Conservation (phyloP, 2,888 invertebrate genomes). For the Polyommatus icarus region DNA sequence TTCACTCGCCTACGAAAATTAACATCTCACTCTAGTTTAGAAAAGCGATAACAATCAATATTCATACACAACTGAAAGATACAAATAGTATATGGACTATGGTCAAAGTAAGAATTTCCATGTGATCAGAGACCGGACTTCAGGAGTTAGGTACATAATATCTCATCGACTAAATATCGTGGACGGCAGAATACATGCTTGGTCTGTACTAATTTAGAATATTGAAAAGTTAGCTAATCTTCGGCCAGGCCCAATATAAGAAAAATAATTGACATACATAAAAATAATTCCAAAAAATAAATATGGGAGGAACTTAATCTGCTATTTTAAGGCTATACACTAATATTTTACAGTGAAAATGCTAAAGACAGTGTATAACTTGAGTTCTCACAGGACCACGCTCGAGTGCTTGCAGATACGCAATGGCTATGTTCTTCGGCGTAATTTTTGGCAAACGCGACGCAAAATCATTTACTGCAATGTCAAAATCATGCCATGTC, state of each 20-base stretch:
- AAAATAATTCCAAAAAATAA: slow-evolving; percentile 15
- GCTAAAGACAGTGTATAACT: slow-evolving; percentile 5
- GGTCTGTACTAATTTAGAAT: not conserved
- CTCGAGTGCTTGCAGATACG: not conserved
- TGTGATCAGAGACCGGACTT: no score
- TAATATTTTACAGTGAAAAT: slow-evolving; percentile 12
- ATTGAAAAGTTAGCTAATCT: not conserved
- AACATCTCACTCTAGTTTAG: no score
- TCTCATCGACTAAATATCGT: not conserved
- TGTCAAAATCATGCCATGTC: no score
- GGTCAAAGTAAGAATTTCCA: no score
- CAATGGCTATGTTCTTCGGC: not conserved
- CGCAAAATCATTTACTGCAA: not conserved
- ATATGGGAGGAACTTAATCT: slow-evolving; percentile 12
- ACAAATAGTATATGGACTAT: no score
- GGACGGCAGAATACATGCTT: not conserved
- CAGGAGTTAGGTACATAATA: no score
- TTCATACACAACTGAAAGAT: no score
- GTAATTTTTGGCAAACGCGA: not conserved
- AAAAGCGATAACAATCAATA: no score
- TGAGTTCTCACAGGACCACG: not conserved
- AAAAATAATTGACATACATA: not conserved
- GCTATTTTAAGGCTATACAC: slow-evolving; percentile 3
- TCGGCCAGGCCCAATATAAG: not conserved
- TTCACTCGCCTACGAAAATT: no score